Percentiles rank a stretch among this genome's conserved stretches.
Evolutionary conservation across 2,888 invertebrate species (phyloP).

Genomic region (Maniola hyperantus): DNA sequence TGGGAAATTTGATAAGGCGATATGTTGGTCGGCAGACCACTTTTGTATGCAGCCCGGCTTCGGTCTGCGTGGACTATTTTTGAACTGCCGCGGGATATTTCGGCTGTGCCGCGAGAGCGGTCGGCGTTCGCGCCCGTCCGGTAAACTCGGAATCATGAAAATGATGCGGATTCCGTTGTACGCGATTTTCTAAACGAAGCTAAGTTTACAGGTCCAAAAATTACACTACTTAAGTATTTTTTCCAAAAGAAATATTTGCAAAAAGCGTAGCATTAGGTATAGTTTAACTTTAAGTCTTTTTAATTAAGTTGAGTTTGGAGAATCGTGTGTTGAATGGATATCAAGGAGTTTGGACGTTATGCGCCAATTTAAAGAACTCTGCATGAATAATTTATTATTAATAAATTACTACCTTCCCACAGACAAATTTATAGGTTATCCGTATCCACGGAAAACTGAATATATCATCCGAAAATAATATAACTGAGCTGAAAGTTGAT

Average conservation of each 20-base stretch:
- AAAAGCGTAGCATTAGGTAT: too few relatives aligned
- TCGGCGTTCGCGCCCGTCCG: slow-evolving; percentile 47
- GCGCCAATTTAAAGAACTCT: slow-evolving; percentile 19
- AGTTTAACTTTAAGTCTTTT: too few relatives aligned
- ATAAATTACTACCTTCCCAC: neutral
- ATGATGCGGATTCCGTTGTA: neutral
- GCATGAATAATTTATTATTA: slow-evolving; percentile 15
- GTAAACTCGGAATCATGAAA: slow-evolving; percentile 27
- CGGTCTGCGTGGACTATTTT: slow-evolving; percentile 70
- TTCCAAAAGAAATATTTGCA: neutral
- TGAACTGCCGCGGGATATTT: slow-evolving; percentile 56
- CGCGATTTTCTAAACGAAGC: neutral
- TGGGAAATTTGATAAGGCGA: slow-evolving; percentile 81
- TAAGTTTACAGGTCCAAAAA: neutral
- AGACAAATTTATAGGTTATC: neutral
- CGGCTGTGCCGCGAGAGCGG: slow-evolving; percentile 57
- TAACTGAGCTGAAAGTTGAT: slow-evolving; percentile 22
- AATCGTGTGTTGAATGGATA: neutral
- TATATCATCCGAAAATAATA: slow-evolving; percentile 21
- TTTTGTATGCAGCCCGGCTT: slow-evolving; percentile 75
- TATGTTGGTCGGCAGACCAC: slow-evolving; percentile 64
- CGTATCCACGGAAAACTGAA: neutral
- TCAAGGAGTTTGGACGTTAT: neutral
- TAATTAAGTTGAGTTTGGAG: neutral
- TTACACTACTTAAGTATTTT: neutral